Evolutionary conservation across 2,888 invertebrate genomes (phyloP).

Genomic region (Meiosimyza decipiens): DNA sequence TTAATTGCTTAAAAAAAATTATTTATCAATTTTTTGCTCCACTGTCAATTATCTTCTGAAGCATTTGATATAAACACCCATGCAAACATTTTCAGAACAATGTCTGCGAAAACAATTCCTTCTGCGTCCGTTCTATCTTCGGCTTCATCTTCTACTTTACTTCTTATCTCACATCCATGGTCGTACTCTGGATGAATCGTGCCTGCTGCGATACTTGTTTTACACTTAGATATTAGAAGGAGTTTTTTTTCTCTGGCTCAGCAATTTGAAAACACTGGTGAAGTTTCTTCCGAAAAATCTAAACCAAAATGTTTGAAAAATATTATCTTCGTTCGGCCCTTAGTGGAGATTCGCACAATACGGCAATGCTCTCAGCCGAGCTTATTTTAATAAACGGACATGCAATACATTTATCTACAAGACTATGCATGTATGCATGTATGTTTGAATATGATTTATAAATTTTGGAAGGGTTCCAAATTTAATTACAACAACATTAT

Average conservation of each 20-base stretch:
- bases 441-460: constrained; percentile 54
- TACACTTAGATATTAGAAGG: no score
- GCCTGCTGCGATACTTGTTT: no score
- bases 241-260: no score
- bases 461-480: constrained; percentile 60
- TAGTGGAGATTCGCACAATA: no score
- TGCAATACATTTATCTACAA: constrained; percentile 26
- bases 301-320: no score
- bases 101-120: constrained; percentile 33
- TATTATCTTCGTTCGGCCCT: no score
- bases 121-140: neutral
- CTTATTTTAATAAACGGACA: constrained; percentile 41
- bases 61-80: neutral
- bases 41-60: constrained; percentile 20
- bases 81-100: neutral
- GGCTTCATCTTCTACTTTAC: neutral
- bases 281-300: no score
- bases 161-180: no score
- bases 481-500: constrained; percentile 57
- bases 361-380: neutral
- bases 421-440: neutral
- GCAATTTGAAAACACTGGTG: no score
- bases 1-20: constrained; percentile 1
- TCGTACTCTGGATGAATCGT: no score
- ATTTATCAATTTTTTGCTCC: constrained; percentile 6